Evolutionary conservation across 2,888 invertebrate species (phyloP).

Genomic region (Papilio elwesi): DNA sequence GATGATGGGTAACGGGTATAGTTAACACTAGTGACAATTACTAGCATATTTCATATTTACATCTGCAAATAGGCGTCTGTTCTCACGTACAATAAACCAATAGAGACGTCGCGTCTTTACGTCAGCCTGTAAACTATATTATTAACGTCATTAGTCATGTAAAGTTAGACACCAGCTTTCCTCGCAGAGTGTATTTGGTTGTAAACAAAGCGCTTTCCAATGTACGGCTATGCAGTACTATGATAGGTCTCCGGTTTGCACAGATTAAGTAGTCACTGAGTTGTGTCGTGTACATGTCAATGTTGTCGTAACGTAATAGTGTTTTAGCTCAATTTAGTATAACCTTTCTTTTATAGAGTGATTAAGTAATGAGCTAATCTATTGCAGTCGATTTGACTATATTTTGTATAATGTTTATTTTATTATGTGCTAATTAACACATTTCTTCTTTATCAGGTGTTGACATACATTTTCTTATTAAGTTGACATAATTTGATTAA

Average conservation of each 20-base stretch:
- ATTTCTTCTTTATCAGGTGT: constrained; percentile 15
- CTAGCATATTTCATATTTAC: background rate
- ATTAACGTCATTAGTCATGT: constrained; percentile 37
- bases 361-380: constrained; percentile 20
- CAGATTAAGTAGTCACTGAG: constrained; percentile 31
- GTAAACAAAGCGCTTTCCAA: constrained; percentile 49
- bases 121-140: constrained; percentile 24
- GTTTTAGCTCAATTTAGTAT: constrained; percentile 5
- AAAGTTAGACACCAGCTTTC: constrained; percentile 39
- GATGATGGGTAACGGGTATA: background rate
- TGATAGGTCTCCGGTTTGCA: constrained; percentile 28
- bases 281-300: constrained; percentile 31
- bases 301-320: constrained; percentile 19
- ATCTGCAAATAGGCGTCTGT: background rate
- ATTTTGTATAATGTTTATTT: constrained; percentile 23
- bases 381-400: constrained; percentile 14
- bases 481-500: background rate
- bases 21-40: background rate
- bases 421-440: constrained; percentile 18
- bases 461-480: constrained; percentile 19
- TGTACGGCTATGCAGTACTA: constrained; percentile 24
- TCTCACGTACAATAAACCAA: constrained; percentile 23
- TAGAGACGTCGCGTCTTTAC: constrained; percentile 12
- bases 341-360: constrained; percentile 15
- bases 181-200: constrained; percentile 38